Evolutionary conservation across 2,797 vertebrate species (phyloP).

Genomic region (Sebastes matsubarae): DNA sequence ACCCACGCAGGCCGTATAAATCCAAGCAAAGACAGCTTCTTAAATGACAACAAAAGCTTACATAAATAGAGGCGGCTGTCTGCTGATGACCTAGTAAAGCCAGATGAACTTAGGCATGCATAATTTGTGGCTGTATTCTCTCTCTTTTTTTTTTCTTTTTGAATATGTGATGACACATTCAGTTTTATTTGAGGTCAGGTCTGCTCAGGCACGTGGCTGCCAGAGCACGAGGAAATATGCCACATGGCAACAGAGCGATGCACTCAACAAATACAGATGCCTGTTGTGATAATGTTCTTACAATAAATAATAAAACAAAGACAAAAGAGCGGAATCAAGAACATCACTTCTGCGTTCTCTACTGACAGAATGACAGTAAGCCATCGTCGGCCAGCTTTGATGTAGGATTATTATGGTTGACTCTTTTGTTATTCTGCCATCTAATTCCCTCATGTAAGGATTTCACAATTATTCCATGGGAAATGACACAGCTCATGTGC

Average conservation of each 20-base stretch:
- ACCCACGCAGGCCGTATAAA: background rate
- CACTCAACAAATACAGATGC: conserved; percentile 26
- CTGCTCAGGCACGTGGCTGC: conserved; percentile 56
- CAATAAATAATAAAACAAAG: background rate
- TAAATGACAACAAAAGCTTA: conserved; percentile 46
- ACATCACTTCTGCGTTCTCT: background rate
- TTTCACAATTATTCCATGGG: conserved; percentile 14
- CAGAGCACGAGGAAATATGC: conserved; percentile 38
- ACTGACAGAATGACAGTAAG: background rate
- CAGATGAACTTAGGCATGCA: conserved; percentile 65
- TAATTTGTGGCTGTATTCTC: conserved; percentile 42
- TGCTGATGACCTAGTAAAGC: conserved; percentile 52
- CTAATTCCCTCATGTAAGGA: conserved; percentile 6
- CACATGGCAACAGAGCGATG: conserved; percentile 21
- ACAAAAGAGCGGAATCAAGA: background rate
- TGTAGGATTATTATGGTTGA: background rate
- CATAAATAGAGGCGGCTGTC: conserved; percentile 28
- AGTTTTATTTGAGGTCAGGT: conserved; percentile 62
- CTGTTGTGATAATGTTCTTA: background rate
- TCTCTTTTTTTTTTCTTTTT: conserved; percentile 8
- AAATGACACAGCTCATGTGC: conserved; percentile 1
- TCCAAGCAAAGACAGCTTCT: conserved; percentile 32
- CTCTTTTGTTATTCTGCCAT: conserved; percentile 14
- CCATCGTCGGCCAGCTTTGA: background rate
- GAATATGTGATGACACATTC: conserved; percentile 63